These are phyloP conservation scores for Aproaerema taeniolella DNA, from an alignment of 2,888 invertebrate genomes.

Conservation along the genomic window DNA sequence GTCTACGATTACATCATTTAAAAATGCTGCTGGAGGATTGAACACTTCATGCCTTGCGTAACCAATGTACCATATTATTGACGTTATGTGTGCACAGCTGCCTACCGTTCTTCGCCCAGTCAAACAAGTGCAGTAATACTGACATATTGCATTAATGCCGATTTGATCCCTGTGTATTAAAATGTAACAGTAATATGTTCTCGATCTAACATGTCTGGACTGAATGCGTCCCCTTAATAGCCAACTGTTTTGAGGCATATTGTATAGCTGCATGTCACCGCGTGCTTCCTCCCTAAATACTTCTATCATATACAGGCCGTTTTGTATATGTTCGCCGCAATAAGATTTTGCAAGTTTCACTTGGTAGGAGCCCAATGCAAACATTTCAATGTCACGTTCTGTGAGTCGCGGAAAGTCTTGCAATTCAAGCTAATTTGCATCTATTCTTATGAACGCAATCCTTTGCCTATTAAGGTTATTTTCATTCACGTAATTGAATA, in stretches of 20 bases:
- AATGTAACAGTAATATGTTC: too few relatives aligned
- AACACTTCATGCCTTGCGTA: neutral
- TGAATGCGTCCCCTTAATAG: too few relatives aligned
- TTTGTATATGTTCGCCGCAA: neutral
- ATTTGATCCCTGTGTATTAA: too few relatives aligned
- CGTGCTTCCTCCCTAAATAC: neutral
- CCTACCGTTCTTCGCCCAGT: neutral
- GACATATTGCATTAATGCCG: too few relatives aligned
- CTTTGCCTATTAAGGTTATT: neutral
- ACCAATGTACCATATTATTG: slow-evolving; percentile 2
- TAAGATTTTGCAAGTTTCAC: neutral
- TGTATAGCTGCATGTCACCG: neutral
- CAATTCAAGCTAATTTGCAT: neutral
- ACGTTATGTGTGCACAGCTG: slow-evolving; percentile 2
- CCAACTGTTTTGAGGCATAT: neutral
- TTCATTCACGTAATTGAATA: too few relatives aligned
- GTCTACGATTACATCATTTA: neutral
- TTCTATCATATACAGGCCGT: neutral
- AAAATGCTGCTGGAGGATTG: neutral
- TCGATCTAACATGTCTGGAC: too few relatives aligned
- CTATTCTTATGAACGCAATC: neutral
- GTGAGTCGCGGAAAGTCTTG: neutral
- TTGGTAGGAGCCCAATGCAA: neutral
- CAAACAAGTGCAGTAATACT: too few relatives aligned
- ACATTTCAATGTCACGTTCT: neutral